These are phyloP conservation scores for Dryobota labecula DNA, from an alignment of 2,888 invertebrate species.

Conservation along the genomic window DNA sequence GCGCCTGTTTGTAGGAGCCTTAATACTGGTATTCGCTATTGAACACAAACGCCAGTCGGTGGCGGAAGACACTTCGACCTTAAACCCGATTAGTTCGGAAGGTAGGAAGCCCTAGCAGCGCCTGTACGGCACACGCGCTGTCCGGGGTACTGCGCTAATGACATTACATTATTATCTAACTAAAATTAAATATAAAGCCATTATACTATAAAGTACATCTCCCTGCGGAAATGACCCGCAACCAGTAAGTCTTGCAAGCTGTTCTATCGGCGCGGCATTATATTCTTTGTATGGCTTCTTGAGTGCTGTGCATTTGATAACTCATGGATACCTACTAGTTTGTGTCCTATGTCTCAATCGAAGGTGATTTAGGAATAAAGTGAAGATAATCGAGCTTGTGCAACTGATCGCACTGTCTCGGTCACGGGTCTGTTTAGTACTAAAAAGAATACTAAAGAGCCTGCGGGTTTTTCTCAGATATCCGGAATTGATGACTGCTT, in stretches of 20 bases:
- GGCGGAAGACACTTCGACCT: conserved; percentile 49
- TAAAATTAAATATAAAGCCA: neutral
- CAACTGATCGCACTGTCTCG: neutral
- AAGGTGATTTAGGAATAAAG: neutral
- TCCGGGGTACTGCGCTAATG: conserved; percentile 42
- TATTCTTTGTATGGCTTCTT: neutral
- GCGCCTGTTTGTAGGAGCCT: too few relatives aligned
- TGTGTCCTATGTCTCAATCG: neutral
- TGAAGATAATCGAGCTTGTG: neutral
- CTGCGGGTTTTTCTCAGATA: neutral
- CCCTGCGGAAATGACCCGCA: neutral
- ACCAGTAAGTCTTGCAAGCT: too few relatives aligned
- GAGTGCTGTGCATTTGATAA: conserved; percentile 1
- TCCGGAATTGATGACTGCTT: neutral
- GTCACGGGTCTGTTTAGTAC: neutral
- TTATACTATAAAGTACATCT: neutral
- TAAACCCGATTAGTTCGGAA: conserved; percentile 72
- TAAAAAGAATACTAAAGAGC: too few relatives aligned
- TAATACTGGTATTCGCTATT: conserved; percentile 13
- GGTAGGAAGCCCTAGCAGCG: conserved; percentile 69
- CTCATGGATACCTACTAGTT: neutral
- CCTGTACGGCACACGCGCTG: conserved; percentile 32
- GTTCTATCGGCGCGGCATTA: neutral
- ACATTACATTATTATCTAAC: conserved; percentile 14
- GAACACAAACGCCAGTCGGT: neutral